phyloP scores from a whole-genome alignment of 2,888 invertebrate species.

The Meliscaeva auricollis region DNA sequence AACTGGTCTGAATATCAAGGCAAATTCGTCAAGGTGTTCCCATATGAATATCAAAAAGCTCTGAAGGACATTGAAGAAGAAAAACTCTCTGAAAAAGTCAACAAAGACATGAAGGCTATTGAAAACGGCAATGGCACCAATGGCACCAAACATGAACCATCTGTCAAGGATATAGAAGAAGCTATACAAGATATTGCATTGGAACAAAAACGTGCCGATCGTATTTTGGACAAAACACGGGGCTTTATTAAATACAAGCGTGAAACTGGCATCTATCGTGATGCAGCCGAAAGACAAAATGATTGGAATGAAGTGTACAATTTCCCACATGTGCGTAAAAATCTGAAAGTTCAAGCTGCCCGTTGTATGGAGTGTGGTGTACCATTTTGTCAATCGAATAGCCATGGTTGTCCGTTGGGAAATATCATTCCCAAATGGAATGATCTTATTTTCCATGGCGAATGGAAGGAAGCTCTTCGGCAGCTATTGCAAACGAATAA shows the following conservation, averaged over 20 bases:
- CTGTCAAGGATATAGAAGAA: slow-evolving; percentile 94
- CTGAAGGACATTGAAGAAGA: slow-evolving; percentile 88
- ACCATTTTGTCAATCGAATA: slow-evolving; percentile 97
- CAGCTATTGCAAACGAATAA: slow-evolving; percentile 99
- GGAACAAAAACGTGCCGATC: slow-evolving; percentile 92
- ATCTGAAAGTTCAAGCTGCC: slow-evolving; percentile 95
- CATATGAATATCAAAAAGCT: slow-evolving; percentile 97
- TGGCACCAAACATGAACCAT: slow-evolving; percentile 84
- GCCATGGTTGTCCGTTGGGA: slow-evolving; percentile 98
- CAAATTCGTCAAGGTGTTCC: slow-evolving; percentile 97
- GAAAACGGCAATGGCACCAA: slow-evolving; percentile 82
- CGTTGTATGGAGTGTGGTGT: slow-evolving; percentile 99
- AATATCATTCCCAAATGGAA: slow-evolving; percentile 99
- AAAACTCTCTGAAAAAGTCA: slow-evolving; percentile 79
- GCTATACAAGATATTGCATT: slow-evolving; percentile 90
- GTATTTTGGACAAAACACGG: slow-evolving; percentile 92
- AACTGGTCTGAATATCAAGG: slow-evolving; percentile 91
- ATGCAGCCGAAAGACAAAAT: slow-evolving; percentile 92
- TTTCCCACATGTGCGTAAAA: slow-evolving; percentile 92
- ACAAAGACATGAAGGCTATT: slow-evolving; percentile 77
- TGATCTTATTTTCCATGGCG: slow-evolving; percentile 96
- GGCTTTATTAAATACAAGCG: slow-evolving; percentile 99
- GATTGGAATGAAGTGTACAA: slow-evolving; percentile 99
- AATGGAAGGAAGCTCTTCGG: slow-evolving; percentile 97
- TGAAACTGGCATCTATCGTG: slow-evolving; percentile 93